phyloP scores from a whole-genome alignment of 2,113 vertebrate genomes.

The Apodemus speciosus region DNA sequence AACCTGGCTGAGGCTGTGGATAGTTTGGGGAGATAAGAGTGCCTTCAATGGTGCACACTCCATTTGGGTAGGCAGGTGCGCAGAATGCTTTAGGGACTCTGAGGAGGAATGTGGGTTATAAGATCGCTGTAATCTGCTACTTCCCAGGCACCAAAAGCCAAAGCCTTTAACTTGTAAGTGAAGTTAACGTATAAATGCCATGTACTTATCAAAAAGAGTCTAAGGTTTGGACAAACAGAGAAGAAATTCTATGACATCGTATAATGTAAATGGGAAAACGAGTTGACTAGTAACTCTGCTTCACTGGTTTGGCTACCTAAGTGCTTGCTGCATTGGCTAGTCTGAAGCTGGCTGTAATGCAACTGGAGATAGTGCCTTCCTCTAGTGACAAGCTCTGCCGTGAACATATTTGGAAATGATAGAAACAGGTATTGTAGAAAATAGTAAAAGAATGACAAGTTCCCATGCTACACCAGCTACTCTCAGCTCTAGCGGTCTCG shows the following conservation, averaged over 20 bases:
- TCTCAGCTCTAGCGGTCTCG: no score
- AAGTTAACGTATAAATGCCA: not conserved
- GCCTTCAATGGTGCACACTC: not conserved
- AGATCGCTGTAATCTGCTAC: not conserved
- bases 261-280: not conserved
- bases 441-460: no score
- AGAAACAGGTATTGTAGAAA: not conserved
- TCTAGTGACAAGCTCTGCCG: not conserved
- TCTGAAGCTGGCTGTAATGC: not conserved
- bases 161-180: not conserved
- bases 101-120: not conserved
- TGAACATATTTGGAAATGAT: not conserved
- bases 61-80: not conserved
- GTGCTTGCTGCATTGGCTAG: not conserved
- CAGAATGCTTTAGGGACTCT: not conserved
- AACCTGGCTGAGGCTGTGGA: not conserved
- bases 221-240: not conserved
- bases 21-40: not conserved
- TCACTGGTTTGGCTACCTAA: not conserved
- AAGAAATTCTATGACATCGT: not conserved
- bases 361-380: not conserved
- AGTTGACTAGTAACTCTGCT: not conserved
- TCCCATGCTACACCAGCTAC: no score
- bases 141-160: not conserved
- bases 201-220: not conserved